Evolutionary conservation across 2,113 vertebrate genomes (phyloP).

Genomic region (Ammodramus savannarum): DNA sequence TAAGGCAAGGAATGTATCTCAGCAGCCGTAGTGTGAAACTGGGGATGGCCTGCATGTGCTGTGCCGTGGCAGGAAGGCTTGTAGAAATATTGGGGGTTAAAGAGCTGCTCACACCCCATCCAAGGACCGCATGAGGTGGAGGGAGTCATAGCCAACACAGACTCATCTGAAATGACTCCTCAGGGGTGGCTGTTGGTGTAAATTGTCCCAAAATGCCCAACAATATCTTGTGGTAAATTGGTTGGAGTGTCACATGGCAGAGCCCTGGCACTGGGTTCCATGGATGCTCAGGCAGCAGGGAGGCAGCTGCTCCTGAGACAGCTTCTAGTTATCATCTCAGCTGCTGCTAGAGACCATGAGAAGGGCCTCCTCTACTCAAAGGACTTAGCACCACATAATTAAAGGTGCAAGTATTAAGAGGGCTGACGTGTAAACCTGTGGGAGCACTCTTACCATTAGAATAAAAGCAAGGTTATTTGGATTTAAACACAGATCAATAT

Average conservation of each 20-base stretch:
- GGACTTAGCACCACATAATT: neutral
- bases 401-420: neutral
- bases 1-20: neutral
- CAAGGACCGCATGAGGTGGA: neutral
- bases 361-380: neutral
- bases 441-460: neutral
- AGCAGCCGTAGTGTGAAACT: rapidly evolving
- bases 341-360: neutral
- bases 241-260: rapidly evolving
- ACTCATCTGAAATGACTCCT: neutral
- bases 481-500: neutral
- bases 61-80: neutral
- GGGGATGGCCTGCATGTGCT: rapidly evolving
- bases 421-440: neutral
- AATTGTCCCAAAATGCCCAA: neutral
- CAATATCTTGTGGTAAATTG: neutral
- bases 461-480: constrained; percentile 4
- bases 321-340: neutral
- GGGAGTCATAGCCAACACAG: neutral
- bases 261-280: rapidly evolving
- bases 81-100: neutral
- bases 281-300: rapidly evolving
- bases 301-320: neutral
- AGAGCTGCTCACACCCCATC: neutral
- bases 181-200: neutral